Evolutionary conservation across 1,140 invertebrate species (phyloP).

Genomic region (Hesperophylax magnus): DNA sequence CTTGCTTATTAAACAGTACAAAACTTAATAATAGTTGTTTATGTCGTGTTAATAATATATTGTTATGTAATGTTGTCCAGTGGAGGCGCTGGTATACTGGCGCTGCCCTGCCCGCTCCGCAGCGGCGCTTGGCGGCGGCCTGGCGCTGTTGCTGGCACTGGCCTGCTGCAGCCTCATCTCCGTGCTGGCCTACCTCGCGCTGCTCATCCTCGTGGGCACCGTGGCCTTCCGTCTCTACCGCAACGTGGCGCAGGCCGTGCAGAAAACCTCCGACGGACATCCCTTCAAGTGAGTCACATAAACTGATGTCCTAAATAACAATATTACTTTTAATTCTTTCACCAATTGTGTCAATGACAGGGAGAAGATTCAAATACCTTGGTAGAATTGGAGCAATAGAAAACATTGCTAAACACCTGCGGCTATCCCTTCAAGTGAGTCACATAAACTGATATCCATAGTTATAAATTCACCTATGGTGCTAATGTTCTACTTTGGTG

Average conservation of each 20-base stretch:
- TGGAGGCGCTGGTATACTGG: constrained; percentile 97
- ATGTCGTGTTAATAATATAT: background rate
- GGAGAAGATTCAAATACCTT: no score
- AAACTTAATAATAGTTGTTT: background rate
- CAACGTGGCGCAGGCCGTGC: constrained; percentile 94
- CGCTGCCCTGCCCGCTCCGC: constrained; percentile 94
- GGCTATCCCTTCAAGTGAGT: no score
- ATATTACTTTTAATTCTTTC: no score
- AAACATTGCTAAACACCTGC: no score
- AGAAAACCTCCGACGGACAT: constrained; percentile 97
- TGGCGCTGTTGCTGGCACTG: constrained; percentile 91
- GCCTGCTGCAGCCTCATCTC: constrained; percentile 96
- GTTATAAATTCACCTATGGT: no score
- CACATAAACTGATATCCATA: no score
- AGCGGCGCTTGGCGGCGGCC: constrained; percentile 88
- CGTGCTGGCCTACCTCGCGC: constrained; percentile 92
- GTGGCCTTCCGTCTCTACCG: constrained; percentile 96
- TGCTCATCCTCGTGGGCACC: constrained; percentile 86
- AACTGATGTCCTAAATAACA: no score
- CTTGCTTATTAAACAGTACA: background rate
- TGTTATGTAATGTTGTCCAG: constrained; percentile 71
- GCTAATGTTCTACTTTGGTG: no score
- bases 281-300: constrained; percentile 90
- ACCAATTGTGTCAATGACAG: no score
- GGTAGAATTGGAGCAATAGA: no score